Conservation (phyloP, 1,140 invertebrate species). For the Zaprionus kolodkinae region DNA sequence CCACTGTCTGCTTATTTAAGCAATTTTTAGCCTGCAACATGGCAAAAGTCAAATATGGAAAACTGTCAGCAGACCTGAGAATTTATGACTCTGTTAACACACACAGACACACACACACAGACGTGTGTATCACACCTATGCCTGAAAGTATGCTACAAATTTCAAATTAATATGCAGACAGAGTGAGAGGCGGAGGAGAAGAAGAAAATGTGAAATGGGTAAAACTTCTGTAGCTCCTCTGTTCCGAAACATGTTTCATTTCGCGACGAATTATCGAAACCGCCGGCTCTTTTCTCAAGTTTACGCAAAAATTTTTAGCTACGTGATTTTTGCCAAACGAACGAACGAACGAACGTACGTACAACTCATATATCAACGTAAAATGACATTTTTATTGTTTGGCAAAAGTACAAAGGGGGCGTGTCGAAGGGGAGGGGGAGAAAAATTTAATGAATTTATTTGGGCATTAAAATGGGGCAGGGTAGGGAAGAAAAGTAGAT, state of each 20-base stretch:
- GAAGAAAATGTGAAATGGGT: slow-evolving; percentile 50
- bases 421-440: background rate
- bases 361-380: slow-evolving; percentile 60
- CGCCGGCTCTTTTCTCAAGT: slow-evolving; percentile 54
- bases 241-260: slow-evolving; percentile 49
- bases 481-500: background rate
- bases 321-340: slow-evolving; percentile 58
- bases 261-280: slow-evolving; percentile 67
- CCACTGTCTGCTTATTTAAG: slow-evolving; percentile 26
- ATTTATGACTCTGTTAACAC: slow-evolving; percentile 74
- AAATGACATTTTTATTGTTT: slow-evolving; percentile 74
- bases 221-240: slow-evolving; percentile 37
- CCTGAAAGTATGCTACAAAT: slow-evolving; percentile 72
- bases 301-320: slow-evolving; percentile 62
- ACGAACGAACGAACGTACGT: background rate
- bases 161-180: slow-evolving; percentile 72
- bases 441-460: slow-evolving; percentile 57
- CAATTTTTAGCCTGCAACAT: slow-evolving; percentile 65
- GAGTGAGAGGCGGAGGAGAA: background rate
- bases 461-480: slow-evolving; percentile 32
- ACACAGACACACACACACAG: slow-evolving; percentile 11
- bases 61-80: slow-evolving; percentile 68
- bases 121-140: background rate
- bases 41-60: slow-evolving; percentile 75
- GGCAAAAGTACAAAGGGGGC: slow-evolving; percentile 32